These are phyloP conservation scores for Hydrochoerus hydrochaeris DNA, from an alignment of 2,113 vertebrate genomes.

Conservation along the genomic window DNA sequence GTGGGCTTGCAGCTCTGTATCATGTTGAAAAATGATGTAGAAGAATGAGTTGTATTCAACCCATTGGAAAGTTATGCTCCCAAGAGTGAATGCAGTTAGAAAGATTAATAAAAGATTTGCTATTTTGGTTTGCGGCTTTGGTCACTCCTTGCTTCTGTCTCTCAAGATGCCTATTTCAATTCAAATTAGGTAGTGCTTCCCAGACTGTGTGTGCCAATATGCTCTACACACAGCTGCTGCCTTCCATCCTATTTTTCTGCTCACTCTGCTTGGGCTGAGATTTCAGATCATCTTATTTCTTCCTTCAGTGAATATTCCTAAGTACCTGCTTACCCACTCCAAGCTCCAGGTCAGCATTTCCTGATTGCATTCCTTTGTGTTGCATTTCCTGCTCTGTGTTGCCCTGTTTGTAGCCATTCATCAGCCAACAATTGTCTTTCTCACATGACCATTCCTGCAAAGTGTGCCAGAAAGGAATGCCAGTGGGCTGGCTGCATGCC, in stretches of 20 bases:
- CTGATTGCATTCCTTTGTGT: slow-evolving; percentile 74
- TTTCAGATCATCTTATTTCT: slow-evolving; percentile 52
- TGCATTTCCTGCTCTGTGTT: too few species aligned
- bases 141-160: slow-evolving; percentile 48
- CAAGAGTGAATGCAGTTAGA: slow-evolving; percentile 15
- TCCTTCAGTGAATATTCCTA: too few species aligned
- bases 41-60: neutral
- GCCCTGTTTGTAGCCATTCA: slow-evolving; percentile 65
- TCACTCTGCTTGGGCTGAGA: slow-evolving; percentile 26
- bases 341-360: slow-evolving; percentile 74
- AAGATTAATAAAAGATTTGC: slow-evolving; percentile 69
- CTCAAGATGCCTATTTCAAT: slow-evolving; percentile 56
- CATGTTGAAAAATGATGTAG: slow-evolving; percentile 12
- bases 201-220: neutral
- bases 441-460: slow-evolving; percentile 45
- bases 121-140: slow-evolving; percentile 59
- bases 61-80: neutral
- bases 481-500: slow-evolving; percentile 4
- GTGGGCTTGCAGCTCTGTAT: neutral
- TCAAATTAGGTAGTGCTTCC: slow-evolving; percentile 54
- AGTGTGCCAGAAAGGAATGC: slow-evolving; percentile 53
- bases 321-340: neutral
- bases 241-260: slow-evolving; percentile 63
- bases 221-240: neutral
- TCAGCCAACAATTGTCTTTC: slow-evolving; percentile 64